Evolutionary conservation across 2,113 vertebrate genomes (phyloP).

Genomic region (Pterocles orientalis): DNA sequence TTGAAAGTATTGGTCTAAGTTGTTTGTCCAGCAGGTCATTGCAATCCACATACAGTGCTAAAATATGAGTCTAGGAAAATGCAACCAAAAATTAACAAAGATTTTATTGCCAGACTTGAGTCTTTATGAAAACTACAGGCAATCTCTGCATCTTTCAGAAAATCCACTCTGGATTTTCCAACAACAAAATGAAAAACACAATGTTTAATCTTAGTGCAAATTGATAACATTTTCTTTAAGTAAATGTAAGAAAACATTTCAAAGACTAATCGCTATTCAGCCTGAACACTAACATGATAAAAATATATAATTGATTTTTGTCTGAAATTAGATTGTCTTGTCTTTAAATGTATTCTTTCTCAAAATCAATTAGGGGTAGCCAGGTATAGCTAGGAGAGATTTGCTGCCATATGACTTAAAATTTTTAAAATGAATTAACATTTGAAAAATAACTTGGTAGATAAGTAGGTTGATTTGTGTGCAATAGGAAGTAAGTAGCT

Average conservation of each 20-base stretch:
- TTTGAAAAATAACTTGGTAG: conserved; percentile 38
- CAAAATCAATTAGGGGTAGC: conserved; percentile 42
- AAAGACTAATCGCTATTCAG: conserved; percentile 32
- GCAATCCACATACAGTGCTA: not conserved
- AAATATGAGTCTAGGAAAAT: not conserved
- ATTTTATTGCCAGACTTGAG: not conserved
- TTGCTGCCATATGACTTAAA: conserved; percentile 13
- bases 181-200: conserved; percentile 14
- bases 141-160: conserved; percentile 11
- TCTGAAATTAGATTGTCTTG: conserved; percentile 32
- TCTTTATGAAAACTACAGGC: not conserved
- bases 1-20: not conserved
- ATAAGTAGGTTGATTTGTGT: not conserved
- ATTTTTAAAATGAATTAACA: conserved; percentile 7
- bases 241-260: not conserved
- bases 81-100: not conserved
- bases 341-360: conserved; percentile 19
- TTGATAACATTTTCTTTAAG: conserved; percentile 15
- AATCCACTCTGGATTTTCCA: not conserved
- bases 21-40: not conserved
- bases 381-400: not conserved
- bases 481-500: not conserved
- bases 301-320: conserved; percentile 50
- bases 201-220: conserved; percentile 37
- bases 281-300: not conserved